Evolutionary conservation across 2,888 invertebrate genomes (phyloP), one percentile per base, ranked within the genome.

Genomic region (Molorchus minor): DNA sequence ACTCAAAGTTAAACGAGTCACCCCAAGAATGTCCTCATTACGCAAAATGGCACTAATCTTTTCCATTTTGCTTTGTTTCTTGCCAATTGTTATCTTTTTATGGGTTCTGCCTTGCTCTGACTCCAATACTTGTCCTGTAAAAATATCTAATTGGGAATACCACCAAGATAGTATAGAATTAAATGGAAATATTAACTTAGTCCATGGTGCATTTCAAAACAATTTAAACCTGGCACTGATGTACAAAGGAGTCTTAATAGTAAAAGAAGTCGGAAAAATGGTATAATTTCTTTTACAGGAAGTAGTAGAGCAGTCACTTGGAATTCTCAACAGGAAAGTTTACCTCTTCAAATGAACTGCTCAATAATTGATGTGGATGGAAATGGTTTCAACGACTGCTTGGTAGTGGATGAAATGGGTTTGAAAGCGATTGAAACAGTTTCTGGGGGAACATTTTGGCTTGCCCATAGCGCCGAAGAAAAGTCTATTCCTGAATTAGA

Each of bases 81-180:
- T 88, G 58, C 90, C 90, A 4, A 86, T 90, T 45, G 81, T 92
- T 36, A 84, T 89, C 72, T 94, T 91, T 75, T 80, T 91, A 3
- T 92, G 89, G 88, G 86, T 88, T 10, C 81, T 90, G 69, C 93
- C 93, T 0, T 93, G 93, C 72, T 85, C 87, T 2, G 88, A 89
- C 72, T 84, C 85, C 3, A 85, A 87, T 12, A 86, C 88, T 49
- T 92, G 92, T 68, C 84, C 87, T 8, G 79, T 86, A 16, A 86
- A 84, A 74, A 87, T 87, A 0, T 85, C 86, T 5, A 88, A 87
- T 68, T 90, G 89, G 89, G 84, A 88, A 61, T 82, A 86, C 44
- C 86, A 87, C 36, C 88, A 88, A 67, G 86, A 88, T 16, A 87
- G 87, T 69, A 85, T 89, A 58, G 90, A 90, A 75, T 78, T 91